Conservation (phyloP, 2,113 vertebrate genomes). For the Hydropotes inermis region DNA sequence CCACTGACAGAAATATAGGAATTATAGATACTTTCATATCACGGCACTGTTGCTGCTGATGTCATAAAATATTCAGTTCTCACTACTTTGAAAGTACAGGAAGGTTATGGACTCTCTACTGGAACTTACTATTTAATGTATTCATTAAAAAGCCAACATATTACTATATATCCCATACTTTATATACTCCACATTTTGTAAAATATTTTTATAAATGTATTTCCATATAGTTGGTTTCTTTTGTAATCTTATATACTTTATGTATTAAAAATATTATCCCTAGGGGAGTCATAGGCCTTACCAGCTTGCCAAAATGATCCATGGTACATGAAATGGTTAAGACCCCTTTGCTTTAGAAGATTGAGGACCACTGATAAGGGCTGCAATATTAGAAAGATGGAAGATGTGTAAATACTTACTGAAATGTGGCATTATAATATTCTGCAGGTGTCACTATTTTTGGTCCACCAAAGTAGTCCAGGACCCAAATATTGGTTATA, state of each 20-base stretch:
- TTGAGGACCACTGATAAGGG: neutral
- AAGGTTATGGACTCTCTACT: neutral
- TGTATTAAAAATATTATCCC: neutral
- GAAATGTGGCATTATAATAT: constrained; percentile 87
- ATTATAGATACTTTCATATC: neutral
- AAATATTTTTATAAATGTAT: neutral
- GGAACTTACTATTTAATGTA: neutral
- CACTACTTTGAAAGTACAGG: neutral
- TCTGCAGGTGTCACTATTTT: constrained; percentile 91
- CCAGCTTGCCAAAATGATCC: neutral
- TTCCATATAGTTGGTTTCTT: neutral
- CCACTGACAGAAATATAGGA: neutral
- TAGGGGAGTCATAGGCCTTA: neutral
- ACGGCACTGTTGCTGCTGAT: neutral
- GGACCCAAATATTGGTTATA: constrained; percentile 94
- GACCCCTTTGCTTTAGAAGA: neutral
- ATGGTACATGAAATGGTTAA: neutral
- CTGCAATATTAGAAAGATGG: neutral
- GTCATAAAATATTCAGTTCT: neutral
- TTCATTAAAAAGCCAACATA: neutral
- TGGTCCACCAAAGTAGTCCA: constrained; percentile 96
- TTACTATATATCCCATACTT: neutral
- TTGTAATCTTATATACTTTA: neutral
- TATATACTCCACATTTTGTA: neutral
- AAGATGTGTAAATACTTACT: constrained; percentile 66